Percentiles rank a stretch among this genome's conserved stretches.
phyloP scores from a whole-genome alignment of 2,797 vertebrate genomes.

The Parotocinclus haroldoi region DNA sequence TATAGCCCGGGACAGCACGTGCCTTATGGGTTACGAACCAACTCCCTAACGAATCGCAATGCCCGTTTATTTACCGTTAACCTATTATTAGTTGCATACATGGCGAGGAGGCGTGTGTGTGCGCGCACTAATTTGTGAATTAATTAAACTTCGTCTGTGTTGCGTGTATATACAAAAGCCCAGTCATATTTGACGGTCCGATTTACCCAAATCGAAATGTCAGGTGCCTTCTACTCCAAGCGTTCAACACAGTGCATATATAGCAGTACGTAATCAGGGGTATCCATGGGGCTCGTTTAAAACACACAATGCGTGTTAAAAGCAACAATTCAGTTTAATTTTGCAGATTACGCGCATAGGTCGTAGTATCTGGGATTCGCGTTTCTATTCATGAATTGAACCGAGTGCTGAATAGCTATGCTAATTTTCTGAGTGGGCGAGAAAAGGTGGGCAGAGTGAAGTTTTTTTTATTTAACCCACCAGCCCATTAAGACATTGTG shows the following conservation, averaged over 20 bases:
- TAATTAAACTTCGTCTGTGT: no score
- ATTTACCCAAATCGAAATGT: background rate
- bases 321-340: background rate
- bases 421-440: constrained; percentile 27
- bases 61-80: background rate
- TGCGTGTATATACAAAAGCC: no score
- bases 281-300: background rate
- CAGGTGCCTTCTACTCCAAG: background rate
- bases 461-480: constrained; percentile 1
- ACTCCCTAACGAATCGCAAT: background rate
- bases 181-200: no score
- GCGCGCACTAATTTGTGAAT: no score
- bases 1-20: background rate
- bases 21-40: background rate
- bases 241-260: background rate
- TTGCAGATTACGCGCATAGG: background rate
- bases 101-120: no score
- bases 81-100: no score
- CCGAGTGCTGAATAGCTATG: constrained; percentile 22
- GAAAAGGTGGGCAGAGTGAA: constrained; percentile 29
- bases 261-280: constrained; percentile 7
- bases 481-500: no score
- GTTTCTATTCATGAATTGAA: background rate
- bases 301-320: background rate
- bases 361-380: background rate